Percentiles rank a stretch among this genome's conserved stretches.
These are phyloP conservation scores for Aricia artaxerxes DNA, from an alignment of 2,888 invertebrate species.

Conservation along the genomic window DNA sequence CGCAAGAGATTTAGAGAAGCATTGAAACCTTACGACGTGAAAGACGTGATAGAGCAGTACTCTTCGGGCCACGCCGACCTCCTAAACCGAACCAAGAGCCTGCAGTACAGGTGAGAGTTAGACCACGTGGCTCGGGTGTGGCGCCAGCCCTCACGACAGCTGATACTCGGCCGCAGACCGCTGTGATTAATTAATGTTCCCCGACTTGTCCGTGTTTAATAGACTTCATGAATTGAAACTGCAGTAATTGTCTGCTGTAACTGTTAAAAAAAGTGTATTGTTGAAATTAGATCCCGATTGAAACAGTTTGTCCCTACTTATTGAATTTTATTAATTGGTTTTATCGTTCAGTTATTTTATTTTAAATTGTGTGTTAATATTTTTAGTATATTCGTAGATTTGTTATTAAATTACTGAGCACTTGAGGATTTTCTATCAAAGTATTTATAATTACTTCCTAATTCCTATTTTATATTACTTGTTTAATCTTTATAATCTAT, in stretches of 20 bases:
- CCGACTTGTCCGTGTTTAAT: background rate
- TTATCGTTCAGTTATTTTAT: background rate
- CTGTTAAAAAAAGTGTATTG: background rate
- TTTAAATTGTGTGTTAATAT: background rate
- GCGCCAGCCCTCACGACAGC: background rate
- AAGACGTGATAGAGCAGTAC: conserved; percentile 96
- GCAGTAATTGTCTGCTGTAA: conserved; percentile 9
- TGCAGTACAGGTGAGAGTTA: conserved; percentile 88
- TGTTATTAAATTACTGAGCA: background rate
- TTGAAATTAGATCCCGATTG: conserved; percentile 14
- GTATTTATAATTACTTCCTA: background rate
- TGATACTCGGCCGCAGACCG: background rate
- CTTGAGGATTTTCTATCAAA: background rate
- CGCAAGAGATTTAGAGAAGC: conserved; percentile 95
- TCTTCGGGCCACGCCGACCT: conserved; percentile 93
- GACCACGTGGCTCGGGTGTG: conserved; percentile 32
- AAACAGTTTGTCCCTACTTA: conserved; percentile 31
- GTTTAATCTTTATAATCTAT: background rate
- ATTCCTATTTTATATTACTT: background rate
- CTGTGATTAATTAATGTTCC: conserved; percentile 14
- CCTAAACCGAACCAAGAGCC: conserved; percentile 91
- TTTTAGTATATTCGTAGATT: background rate
- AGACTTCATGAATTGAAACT: conserved; percentile 5
- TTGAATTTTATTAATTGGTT: conserved; percentile 17
- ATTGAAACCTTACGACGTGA: conserved; percentile 95